Base-by-base conservation (phyloP, 2,888 invertebrate genomes). In the Gisinianus flammeolus region DNA sequence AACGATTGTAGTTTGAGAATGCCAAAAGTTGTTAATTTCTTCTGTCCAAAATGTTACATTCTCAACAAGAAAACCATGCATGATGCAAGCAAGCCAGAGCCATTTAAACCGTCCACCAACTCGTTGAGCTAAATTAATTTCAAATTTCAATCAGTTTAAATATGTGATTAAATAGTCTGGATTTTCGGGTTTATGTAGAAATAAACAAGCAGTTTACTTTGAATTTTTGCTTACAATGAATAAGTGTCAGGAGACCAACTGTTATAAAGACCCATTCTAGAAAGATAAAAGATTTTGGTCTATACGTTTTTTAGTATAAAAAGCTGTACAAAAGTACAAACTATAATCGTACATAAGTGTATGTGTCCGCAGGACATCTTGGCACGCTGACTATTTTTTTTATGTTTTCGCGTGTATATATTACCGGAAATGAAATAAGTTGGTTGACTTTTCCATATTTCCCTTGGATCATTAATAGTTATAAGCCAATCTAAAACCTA, bases 21-120 rank as follows among this genome's bases (percentile, higher is more conserved):
- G 94, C 94, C 94, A 94, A 87, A 93, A 94, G 86, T 93, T 94
- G 87, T 93, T 91, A 79, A 92, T 91, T 80, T 93, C 92, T 0
- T 93, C 93, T 26, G 92, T 85, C 81, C 90, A 89, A 85, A 93
- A 92, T 82, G 91, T 91, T 85, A 93, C 88, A 83, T 90, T 89
- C 87, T 94, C 94, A 33, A 93, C 90, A 0, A 91, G 89, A 1
- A 93, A 83, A 2, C 94, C 94, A 85, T 94, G 93, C 2, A 93
- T 86, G n/a, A 93, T 86, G 0, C 91, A 91, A 0, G 89, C 91
- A 24, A 94, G 84, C 94, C 94, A 94, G 74, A 93, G 88, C 87
- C 91, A 93, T 0, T 91, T 90, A 88, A 92, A 92, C 72, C 94
- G 88, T 0, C 93, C 93, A n/a, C 93, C 92, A 85, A 90, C 90